Conservation (phyloP, 2,888 invertebrate genomes). For the Metellina segmentata region DNA sequence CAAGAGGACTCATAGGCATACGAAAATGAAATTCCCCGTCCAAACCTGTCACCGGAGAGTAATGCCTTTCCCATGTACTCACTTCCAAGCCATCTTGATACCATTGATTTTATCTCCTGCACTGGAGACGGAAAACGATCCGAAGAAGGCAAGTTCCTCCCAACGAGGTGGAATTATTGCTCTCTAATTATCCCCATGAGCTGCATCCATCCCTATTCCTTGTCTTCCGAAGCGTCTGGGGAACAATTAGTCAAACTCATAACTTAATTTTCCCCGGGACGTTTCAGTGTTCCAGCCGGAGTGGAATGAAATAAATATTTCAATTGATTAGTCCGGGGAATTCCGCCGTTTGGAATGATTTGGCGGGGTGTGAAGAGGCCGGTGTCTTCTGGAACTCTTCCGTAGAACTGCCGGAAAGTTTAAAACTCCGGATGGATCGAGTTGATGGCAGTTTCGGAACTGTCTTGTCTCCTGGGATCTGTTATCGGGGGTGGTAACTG, state of each 20-base stretch:
- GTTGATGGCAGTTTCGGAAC: not conserved
- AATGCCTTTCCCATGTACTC: not conserved
- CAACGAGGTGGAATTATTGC: conserved; percentile 18
- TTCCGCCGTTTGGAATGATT: not conserved
- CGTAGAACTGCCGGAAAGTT: not conserved
- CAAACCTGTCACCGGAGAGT: not conserved
- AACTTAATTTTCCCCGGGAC: conserved; percentile 45
- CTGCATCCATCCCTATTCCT: conserved; percentile 26
- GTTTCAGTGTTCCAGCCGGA: not conserved
- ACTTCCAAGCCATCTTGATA: not conserved
- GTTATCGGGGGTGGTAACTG: not conserved
- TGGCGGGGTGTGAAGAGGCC: not conserved
- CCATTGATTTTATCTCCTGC: not conserved
- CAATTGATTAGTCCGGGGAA: conserved; percentile 10
- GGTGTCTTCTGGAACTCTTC: not conserved
- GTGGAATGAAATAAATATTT: conserved; percentile 25
- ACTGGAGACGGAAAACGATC: not conserved
- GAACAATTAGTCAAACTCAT: conserved; percentile 56
- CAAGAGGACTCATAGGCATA: not conserved
- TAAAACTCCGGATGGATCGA: not conserved
- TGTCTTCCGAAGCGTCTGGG: not conserved
- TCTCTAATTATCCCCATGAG: conserved; percentile 45
- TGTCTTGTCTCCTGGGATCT: not conserved
- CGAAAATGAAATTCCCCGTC: not conserved
- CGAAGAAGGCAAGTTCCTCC: not conserved